These are phyloP conservation scores for Euproctis similis DNA, from an alignment of 2,888 invertebrate species.

Conservation along the genomic window DNA sequence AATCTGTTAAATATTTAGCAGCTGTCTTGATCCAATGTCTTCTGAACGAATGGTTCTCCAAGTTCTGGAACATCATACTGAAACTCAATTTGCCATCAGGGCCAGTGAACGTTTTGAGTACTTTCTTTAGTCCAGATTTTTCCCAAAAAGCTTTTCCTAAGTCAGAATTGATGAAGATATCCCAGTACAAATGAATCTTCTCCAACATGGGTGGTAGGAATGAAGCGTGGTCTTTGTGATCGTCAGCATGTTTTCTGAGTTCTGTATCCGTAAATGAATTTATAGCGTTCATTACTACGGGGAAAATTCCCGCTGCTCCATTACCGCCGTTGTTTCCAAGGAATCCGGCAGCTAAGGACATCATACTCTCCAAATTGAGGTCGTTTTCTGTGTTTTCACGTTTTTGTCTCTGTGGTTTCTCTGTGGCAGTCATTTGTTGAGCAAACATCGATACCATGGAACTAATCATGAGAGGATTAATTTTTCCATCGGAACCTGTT, in stretches of 20 bases:
- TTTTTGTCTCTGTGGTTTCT: constrained; percentile 35
- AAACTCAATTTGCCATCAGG: constrained; percentile 82
- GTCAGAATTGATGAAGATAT: constrained; percentile 86
- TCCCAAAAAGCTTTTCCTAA: constrained; percentile 83
- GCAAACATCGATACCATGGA: constrained; percentile 66
- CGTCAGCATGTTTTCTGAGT: constrained; percentile 74
- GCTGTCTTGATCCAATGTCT: constrained; percentile 87
- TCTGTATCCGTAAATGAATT: constrained; percentile 78
- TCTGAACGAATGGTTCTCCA: constrained; percentile 87
- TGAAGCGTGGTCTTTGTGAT: constrained; percentile 82
- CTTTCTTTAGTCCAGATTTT: constrained; percentile 82
- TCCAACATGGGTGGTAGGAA: constrained; percentile 80
- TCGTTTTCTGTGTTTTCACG: constrained; percentile 47
- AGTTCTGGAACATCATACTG: constrained; percentile 82
- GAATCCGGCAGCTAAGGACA: constrained; percentile 74
- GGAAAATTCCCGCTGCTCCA: constrained; percentile 71
- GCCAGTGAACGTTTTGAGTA: constrained; percentile 81
- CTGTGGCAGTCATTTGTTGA: constrained; percentile 45
- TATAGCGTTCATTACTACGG: constrained; percentile 80
- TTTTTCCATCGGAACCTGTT: constrained; percentile 75
- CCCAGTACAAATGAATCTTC: constrained; percentile 83
- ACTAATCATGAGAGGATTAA: constrained; percentile 72
- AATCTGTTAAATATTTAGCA: constrained; percentile 83
- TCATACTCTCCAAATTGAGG: constrained; percentile 69
- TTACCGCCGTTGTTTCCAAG: constrained; percentile 56